Base-by-base conservation (phyloP, 2,797 vertebrate species). In the Enteromius paludinosus region DNA sequence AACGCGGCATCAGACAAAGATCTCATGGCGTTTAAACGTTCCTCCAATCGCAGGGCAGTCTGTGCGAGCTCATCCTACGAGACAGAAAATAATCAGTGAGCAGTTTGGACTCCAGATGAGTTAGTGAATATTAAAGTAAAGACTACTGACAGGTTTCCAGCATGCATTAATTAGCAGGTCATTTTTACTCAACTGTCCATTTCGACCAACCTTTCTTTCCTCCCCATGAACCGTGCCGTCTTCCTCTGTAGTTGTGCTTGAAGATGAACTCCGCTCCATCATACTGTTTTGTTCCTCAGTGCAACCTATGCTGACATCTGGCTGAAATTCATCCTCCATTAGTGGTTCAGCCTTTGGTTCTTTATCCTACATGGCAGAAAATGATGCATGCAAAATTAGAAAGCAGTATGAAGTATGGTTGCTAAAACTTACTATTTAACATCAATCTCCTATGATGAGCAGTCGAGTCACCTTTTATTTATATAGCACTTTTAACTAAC, bases 211-310 rank as follows among this genome's bases (percentile, higher is more conserved):
- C 56, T 76, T 45, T 30, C 25, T 62, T 76, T 43, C 73, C 5
- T 61, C 56, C 38, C 56, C 61, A n/a, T 43, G 17, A 23, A 43
- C 25, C 45, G n/a, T 5, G 5, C 18, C 20, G 33, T 76, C 73
- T 20, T 76, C 72, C 14, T 56, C 73, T 76, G 73, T 61, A 61
- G 14, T 59, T 59, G 72, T 41, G 52, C 72, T 56, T 56, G 52
- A 74, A 38, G 35, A 43, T 1, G 72, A 75, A 28, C 72, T 25
- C 11, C 5, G 23, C 12, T 28, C 56, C 4, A 61, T 61, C 56
- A 2, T 14, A 59, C 56, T 0, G 23, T 61, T 61, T 61, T 61
- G 56, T 17, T 62, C 25, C 14, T 62, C 25, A 0, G 59, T 30
- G 25, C 30, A 62, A 41, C n/a, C 23, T 17, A 43, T 20, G 14